phyloP scores from a whole-genome alignment of 2,888 invertebrate species.

The Erannis defoliaria region DNA sequence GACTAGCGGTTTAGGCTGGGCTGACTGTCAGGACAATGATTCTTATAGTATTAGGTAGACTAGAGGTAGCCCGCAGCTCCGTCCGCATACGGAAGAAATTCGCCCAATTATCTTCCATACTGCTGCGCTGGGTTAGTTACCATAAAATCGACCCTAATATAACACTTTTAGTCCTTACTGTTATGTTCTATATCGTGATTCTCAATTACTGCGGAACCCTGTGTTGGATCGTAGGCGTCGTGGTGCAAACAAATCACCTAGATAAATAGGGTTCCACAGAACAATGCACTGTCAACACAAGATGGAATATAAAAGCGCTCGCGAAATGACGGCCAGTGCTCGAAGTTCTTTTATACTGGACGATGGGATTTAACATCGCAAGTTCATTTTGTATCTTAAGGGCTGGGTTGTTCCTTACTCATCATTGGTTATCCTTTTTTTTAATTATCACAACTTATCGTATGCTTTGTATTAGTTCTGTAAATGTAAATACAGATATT shows the following conservation, averaged over 20 bases:
- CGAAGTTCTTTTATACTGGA: slow-evolving; percentile 55
- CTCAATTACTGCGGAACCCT: slow-evolving; percentile 71
- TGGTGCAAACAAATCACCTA: slow-evolving; percentile 80
- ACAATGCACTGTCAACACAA: slow-evolving; percentile 81
- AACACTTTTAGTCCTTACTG: slow-evolving; percentile 25
- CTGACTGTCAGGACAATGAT: too few relatives aligned
- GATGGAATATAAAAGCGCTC: slow-evolving; percentile 79
- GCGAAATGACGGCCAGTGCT: slow-evolving; percentile 61
- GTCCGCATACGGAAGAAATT: too few relatives aligned
- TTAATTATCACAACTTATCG: too few relatives aligned
- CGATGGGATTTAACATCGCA: slow-evolving; percentile 50
- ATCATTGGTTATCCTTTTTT: too few relatives aligned
- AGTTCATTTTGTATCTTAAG: background rate
- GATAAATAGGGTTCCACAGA: slow-evolving; percentile 76
- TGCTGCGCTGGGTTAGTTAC: too few relatives aligned
- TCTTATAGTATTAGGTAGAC: too few relatives aligned
- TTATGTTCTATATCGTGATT: slow-evolving; percentile 45
- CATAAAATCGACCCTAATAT: too few relatives aligned
- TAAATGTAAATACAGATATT: too few relatives aligned
- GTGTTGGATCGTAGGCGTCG: slow-evolving; percentile 62
- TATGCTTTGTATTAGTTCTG: too few relatives aligned
- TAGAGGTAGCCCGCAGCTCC: too few relatives aligned
- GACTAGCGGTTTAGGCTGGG: too few relatives aligned
- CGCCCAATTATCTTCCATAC: background rate
- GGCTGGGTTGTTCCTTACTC: background rate